Conservation (phyloP, 2,113 vertebrate genomes). For the Phocoena phocoena region DNA sequence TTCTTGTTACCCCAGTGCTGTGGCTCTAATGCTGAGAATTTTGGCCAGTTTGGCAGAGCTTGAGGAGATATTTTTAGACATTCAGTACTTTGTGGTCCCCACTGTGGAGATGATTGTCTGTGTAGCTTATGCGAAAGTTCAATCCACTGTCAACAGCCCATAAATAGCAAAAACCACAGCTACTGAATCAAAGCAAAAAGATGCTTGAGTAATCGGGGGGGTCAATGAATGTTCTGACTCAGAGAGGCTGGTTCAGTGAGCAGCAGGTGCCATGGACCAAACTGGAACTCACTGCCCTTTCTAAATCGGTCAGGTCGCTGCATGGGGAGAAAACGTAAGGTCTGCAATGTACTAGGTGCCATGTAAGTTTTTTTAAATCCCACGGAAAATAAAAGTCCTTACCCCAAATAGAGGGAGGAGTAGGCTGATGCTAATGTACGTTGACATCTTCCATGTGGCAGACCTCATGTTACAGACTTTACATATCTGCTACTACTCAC, state of each 20-base stretch:
- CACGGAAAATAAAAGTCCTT: background rate
- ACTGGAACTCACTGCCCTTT: background rate
- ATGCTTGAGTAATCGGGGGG: background rate
- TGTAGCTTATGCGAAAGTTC: background rate
- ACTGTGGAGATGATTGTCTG: background rate
- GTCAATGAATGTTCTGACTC: background rate
- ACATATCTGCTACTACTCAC: background rate
- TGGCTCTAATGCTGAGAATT: background rate
- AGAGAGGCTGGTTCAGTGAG: background rate
- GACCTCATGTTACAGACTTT: background rate
- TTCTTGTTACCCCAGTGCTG: background rate
- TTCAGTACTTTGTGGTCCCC: background rate
- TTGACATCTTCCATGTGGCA: background rate
- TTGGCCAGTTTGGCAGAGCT: background rate
- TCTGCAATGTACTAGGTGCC: background rate
- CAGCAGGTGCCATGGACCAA: background rate
- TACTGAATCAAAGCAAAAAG: constrained; percentile 37
- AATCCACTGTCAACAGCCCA: background rate
- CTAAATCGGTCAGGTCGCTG: background rate
- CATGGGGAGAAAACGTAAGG: background rate
- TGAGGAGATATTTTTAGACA: background rate
- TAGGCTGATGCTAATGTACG: background rate
- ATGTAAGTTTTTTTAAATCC: background rate
- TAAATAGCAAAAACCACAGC: constrained; percentile 22
- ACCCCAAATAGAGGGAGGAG: background rate